Evolutionary conservation across 2,113 vertebrate genomes (phyloP).

Genomic region (Meleagris gallopavo): DNA sequence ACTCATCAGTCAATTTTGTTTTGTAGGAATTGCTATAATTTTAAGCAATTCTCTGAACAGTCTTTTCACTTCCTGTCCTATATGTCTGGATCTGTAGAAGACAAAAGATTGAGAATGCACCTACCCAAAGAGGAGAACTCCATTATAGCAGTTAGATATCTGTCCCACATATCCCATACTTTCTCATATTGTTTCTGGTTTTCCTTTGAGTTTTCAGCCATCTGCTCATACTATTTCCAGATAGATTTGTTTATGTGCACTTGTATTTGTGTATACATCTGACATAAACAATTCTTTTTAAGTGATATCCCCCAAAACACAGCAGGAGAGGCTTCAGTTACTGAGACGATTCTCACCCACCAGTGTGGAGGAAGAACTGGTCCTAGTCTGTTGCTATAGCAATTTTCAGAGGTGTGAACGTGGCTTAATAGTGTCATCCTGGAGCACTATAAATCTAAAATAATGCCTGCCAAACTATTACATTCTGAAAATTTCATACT

Average conservation of each 20-base stretch:
- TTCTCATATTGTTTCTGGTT: background rate
- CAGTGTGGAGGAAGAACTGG: conserved; percentile 24
- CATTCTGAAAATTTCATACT: conserved; percentile 52
- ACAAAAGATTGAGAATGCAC: background rate
- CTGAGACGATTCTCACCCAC: conserved; percentile 28
- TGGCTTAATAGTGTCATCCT: conserved; percentile 61
- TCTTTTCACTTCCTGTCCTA: background rate
- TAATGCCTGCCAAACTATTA: conserved; percentile 66
- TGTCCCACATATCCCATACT: background rate
- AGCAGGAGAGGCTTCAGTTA: background rate
- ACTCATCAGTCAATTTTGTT: background rate
- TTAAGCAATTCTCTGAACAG: background rate
- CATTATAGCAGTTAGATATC: background rate
- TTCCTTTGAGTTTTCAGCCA: background rate
- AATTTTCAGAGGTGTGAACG: conserved; percentile 61
- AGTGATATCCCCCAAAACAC: rapidly evolving
- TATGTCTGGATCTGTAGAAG: background rate
- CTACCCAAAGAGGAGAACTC: background rate
- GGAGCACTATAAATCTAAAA: conserved; percentile 63
- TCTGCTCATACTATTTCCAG: background rate
- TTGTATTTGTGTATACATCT: background rate
- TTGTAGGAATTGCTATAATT: background rate
- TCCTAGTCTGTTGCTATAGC: conserved; percentile 42
- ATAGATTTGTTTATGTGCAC: background rate
- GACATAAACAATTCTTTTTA: background rate